Evolutionary conservation across 2,888 invertebrate genomes (phyloP).

Genomic region (Apeira syringaria): DNA sequence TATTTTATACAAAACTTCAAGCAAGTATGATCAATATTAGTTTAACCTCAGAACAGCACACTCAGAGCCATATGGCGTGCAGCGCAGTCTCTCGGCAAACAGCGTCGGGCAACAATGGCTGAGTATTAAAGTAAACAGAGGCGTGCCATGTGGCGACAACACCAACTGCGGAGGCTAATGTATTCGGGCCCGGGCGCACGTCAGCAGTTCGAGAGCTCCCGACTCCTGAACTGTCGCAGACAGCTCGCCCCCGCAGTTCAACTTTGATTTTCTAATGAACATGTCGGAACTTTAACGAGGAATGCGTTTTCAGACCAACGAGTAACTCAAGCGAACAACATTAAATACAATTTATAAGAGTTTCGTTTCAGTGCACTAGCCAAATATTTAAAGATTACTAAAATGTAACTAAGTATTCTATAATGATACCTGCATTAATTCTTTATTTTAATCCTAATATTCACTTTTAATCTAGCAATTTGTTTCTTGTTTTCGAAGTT

Average conservation of each 20-base stretch:
- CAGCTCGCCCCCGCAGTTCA: slow-evolving; percentile 39
- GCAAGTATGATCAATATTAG: slow-evolving; percentile 6
- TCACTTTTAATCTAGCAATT: no score
- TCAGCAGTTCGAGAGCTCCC: slow-evolving; percentile 37
- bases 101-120: slow-evolving; percentile 72
- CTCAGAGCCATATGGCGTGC: slow-evolving; percentile 52
- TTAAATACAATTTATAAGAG: no score
- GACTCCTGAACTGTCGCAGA: slow-evolving; percentile 34
- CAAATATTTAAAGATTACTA: no score
- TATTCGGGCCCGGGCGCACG: slow-evolving; percentile 70
- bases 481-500: no score
- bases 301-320: slow-evolving; percentile 7
- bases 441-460: no score
- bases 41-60: slow-evolving; percentile 32
- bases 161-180: slow-evolving; percentile 67
- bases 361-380: no score
- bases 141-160: slow-evolving; percentile 74
- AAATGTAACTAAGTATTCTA: no score
- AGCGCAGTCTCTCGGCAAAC: slow-evolving; percentile 70
- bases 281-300: slow-evolving; percentile 36
- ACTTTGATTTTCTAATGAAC: slow-evolving; percentile 57
- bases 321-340: no score
- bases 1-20: slow-evolving; percentile 1
- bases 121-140: slow-evolving; percentile 82
- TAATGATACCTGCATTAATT: no score